Base-by-base conservation (phyloP, 92 coral and sea anemone species). In the Hydrozoanthus gracilis region DNA sequence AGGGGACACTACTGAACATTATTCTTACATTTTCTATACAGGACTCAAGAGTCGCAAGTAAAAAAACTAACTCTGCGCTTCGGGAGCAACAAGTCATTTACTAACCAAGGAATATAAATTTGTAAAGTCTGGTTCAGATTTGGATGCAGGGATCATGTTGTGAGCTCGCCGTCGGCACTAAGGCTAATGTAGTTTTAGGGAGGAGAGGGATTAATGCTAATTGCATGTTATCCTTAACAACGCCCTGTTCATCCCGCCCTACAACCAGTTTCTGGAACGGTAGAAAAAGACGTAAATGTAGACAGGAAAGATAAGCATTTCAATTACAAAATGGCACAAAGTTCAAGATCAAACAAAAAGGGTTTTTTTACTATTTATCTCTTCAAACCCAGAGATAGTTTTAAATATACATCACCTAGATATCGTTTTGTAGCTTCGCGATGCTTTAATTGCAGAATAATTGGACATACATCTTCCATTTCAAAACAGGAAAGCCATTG, bases 201-300 rank as follows among this genome's bases (percentile, higher is more conserved):
- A 69, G 73, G 73, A 47, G 73, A 69, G 73, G 20, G 49, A 20
- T 69, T 27, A 69, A 69, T 48, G 73, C 46, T 68, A 68, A 68
- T 68, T 68, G 12, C 9, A 68, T 68, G 46, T 68, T 68, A 68
- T 68, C 35, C 73, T 69, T 47, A 20, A 18, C 14, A 69, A 69
- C 35, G 73, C 73, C 35, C 73, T 69, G 73, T 18, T 27, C 73
- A 69, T 69, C 12, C 48, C 73, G 89, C 76, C 89, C 49, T 69
- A 69, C 73, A 69, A 69, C 11, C 73, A 69, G 48, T 69, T 69
- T 69, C 69, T 62, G 69, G 18, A 15, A 20, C 69, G 69, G 69
- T 62, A 62, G 69, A 62, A 62, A 62, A n/a, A 62, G 69, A 20
- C 17, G 69, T 62, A 62, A 62, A 0, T 62, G 27, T 62, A 0